phyloP scores from a whole-genome alignment of 2,888 invertebrate genomes.

The Aricia artaxerxes region DNA sequence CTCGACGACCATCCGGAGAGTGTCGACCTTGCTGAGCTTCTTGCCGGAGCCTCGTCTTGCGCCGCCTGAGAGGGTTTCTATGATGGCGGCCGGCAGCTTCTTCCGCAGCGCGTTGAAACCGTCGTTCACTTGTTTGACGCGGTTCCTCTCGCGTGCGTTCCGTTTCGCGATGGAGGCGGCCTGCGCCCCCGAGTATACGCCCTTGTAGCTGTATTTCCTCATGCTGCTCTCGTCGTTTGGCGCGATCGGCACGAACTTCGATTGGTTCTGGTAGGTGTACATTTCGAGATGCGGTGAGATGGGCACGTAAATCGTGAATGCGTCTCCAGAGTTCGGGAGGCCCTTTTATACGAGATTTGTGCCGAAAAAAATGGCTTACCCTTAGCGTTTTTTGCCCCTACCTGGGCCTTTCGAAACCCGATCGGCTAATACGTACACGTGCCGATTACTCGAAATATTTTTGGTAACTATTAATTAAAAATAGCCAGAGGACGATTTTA shows the following conservation, averaged over 20 bases:
- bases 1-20: constrained; percentile 92
- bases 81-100: constrained; percentile 90
- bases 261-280: constrained; percentile 45
- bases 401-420: constrained; percentile 55
- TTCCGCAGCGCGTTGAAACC: constrained; percentile 93
- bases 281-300: constrained; percentile 48
- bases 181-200: constrained; percentile 82
- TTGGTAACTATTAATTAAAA: constrained; percentile 29
- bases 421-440: constrained; percentile 58
- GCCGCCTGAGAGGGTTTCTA: constrained; percentile 83
- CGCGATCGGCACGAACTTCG: constrained; percentile 75
- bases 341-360: constrained; percentile 65
- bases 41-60: constrained; percentile 88
- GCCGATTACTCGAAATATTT: constrained; percentile 58
- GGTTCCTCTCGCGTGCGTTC: constrained; percentile 96
- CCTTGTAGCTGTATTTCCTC: constrained; percentile 84
- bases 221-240: constrained; percentile 73
- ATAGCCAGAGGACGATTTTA: constrained; percentile 14
- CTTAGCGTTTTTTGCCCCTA: constrained; percentile 64
- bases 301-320: constrained; percentile 64
- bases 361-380: constrained; percentile 71
- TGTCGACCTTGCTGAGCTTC: constrained; percentile 95
- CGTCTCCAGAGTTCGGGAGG: constrained; percentile 53
- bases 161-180: constrained; percentile 92
- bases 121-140: constrained; percentile 96